Evolutionary conservation across 2,888 invertebrate species (phyloP).

Genomic region (Parelbella ahira): DNA sequence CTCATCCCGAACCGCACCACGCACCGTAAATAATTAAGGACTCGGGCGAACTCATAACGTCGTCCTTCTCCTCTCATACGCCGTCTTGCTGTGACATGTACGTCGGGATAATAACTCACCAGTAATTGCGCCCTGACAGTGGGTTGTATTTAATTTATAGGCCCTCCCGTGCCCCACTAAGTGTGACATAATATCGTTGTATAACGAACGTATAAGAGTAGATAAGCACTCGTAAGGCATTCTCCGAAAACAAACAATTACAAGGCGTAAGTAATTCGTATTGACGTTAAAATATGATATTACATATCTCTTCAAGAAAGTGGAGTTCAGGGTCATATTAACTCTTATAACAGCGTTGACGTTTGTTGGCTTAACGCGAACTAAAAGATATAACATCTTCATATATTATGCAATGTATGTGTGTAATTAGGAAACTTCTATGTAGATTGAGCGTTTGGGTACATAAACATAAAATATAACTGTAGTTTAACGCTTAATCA

Average conservation of each 20-base stretch:
- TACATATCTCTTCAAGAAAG: neutral
- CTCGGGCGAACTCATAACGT: neutral
- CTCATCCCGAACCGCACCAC: slow-evolving; percentile 5
- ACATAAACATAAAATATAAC: slow-evolving; percentile 8
- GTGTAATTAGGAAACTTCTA: slow-evolving; percentile 2
- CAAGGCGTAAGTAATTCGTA: neutral
- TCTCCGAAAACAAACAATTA: slow-evolving; percentile 6
- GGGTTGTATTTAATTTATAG: slow-evolving; percentile 16
- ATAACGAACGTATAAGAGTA: no score
- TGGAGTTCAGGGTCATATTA: neutral
- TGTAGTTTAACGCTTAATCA: slow-evolving; percentile 18
- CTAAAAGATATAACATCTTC: neutral
- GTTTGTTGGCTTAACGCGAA: neutral
- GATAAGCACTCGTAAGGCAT: no score
- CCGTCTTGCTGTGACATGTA: slow-evolving; percentile 28
- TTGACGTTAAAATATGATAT: slow-evolving; percentile 8
- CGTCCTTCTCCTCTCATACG: slow-evolving; percentile 1
- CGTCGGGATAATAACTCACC: slow-evolving; percentile 34
- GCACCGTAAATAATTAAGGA: slow-evolving; percentile 17
- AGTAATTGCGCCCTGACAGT: slow-evolving; percentile 18
- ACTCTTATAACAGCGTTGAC: neutral
- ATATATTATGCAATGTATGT: no score
- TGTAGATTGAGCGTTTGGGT: slow-evolving; percentile 6
- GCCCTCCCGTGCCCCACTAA: slow-evolving; percentile 1
- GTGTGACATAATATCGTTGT: slow-evolving; percentile 5